Evolutionary conservation across 2,797 vertebrate genomes (phyloP).

Genomic region (Oophaga sylvatica): DNA sequence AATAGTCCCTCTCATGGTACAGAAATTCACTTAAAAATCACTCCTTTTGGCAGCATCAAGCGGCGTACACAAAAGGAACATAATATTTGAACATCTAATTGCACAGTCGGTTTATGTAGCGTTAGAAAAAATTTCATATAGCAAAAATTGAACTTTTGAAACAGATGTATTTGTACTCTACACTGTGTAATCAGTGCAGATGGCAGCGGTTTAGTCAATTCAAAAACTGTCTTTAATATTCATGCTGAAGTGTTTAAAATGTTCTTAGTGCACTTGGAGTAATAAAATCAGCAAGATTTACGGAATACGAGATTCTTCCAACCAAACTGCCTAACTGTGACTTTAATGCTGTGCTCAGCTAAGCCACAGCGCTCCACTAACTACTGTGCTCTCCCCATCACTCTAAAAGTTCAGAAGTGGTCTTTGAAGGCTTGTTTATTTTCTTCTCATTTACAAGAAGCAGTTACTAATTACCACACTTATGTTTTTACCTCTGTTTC

Average conservation of each 20-base stretch:
- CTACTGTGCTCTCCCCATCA: constrained; percentile 4
- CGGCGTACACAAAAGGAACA: constrained; percentile 48
- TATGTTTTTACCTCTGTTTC: constrained; percentile 25
- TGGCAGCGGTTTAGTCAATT: constrained; percentile 53
- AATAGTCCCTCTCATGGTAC: constrained; percentile 29
- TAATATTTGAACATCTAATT: constrained; percentile 61
- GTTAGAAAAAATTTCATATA: constrained; percentile 56
- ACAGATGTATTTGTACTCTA: constrained; percentile 61
- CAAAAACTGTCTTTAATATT: constrained; percentile 58
- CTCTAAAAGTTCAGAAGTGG: constrained; percentile 16
- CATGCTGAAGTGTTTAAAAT: constrained; percentile 54
- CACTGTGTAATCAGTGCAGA: constrained; percentile 56
- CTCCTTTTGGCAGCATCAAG: constrained; percentile 29
- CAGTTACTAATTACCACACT: constrained; percentile 28
- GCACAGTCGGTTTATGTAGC: constrained; percentile 56
- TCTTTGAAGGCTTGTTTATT: constrained; percentile 29
- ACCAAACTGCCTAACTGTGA: constrained; percentile 37
- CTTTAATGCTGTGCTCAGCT: constrained; percentile 21
- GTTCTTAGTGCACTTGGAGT: constrained; percentile 56
- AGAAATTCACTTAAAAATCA: constrained; percentile 23
- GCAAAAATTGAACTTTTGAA: constrained; percentile 59
- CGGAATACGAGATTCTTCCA: constrained; percentile 28
- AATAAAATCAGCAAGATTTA: constrained; percentile 54
- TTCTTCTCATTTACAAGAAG: constrained; percentile 26
- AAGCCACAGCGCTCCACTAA: constrained; percentile 21